Base-by-base conservation (phyloP, 1,140 invertebrate genomes). In the Drosophila insularis region DNA sequence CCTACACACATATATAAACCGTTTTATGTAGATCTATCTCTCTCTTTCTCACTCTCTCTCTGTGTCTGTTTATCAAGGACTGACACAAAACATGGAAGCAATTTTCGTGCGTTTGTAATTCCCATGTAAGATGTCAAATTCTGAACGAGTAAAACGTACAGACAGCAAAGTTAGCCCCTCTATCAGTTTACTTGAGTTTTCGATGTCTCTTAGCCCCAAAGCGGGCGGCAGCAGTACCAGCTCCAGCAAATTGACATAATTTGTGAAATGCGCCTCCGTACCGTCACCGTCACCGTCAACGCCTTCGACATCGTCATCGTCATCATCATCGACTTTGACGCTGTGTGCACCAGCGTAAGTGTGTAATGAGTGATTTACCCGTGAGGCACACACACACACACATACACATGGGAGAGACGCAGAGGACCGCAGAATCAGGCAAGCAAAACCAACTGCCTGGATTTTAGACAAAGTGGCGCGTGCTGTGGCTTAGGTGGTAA, bases 281-380 rank as follows among this genome's bases (percentile, higher is more conserved):
- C 32, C 67, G 32, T 58, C 62, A 23, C 37, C 78, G 56, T 55
- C 62, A 6, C 32, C 67, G 39, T 58, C 63, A 14, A 32, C 79
- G 56, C 61, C 62, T 50, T 50, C 65, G 21, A 32, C 69, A 60
- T 62, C 56, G 66, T 70, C 74, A n/a, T 35, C 62, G 31, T 53
- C 59, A 27, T 37, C 61, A 50, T 27, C 61, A 13, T 50, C 40
- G 39, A 10, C 61, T n/a, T 23, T 23, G 58, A 37, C 64, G 56
- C 63, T 78, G 78, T 74, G 67, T 59, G 77, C 80, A 70, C 68
- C 72, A 74, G 85, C 85, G 78, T 84, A 80, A 89, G 84, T 81
- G 80, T 89, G 84, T 89, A 89, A 89, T 89, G 84, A 89, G 74
- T 89, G 84, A 89, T 89, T 89, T 89, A 80, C 80, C 84, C 85